Percentiles rank a stretch among this genome's conserved stretches.
These are phyloP conservation scores for Bagarius yarrelli DNA, from an alignment of 2,113 vertebrate genomes.

Conservation along the genomic window DNA sequence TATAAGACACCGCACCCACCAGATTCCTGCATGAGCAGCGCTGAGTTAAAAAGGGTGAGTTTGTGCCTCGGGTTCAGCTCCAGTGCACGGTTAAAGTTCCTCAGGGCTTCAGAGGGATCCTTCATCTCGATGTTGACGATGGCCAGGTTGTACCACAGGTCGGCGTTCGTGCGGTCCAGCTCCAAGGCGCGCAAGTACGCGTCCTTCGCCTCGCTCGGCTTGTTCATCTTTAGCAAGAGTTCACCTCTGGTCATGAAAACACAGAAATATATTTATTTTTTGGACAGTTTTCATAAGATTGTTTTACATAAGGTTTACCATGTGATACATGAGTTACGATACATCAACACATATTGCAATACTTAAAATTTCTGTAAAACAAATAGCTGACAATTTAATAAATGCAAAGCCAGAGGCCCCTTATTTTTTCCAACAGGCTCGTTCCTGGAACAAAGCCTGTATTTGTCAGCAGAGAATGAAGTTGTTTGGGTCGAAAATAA, in stretches of 20 bases:
- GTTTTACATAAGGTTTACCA: too few species aligned
- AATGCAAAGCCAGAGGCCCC: too few species aligned
- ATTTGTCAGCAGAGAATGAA: too few species aligned
- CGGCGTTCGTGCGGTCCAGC: constrained; percentile 88
- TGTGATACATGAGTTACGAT: too few species aligned
- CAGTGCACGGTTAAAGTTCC: constrained; percentile 90
- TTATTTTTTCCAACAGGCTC: too few species aligned
- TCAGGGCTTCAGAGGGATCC: constrained; percentile 88
- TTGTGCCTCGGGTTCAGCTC: constrained; percentile 89
- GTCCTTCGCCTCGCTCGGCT: constrained; percentile 89
- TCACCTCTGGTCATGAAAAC: constrained; percentile 82
- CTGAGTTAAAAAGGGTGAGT: constrained; percentile 93
- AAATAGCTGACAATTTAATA: too few species aligned
- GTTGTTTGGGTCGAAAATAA: too few species aligned
- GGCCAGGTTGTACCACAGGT: constrained; percentile 98
- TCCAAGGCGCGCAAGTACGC: constrained; percentile 91
- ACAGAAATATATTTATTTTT: too few species aligned
- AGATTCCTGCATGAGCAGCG: constrained; percentile 96
- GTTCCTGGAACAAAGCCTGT: too few species aligned
- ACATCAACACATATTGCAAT: too few species aligned
- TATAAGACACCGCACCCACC: constrained; percentile 72
- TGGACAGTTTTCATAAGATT: too few species aligned
- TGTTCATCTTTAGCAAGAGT: constrained; percentile 96
- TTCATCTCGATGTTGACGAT: constrained; percentile 98
- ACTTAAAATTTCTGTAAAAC: too few species aligned